A percentile compares a stretch with the other conserved stretches of the same genome.
These are phyloP conservation scores for Lepus americanus DNA, from an alignment of 2,113 vertebrate genomes.

Conservation along the genomic window DNA sequence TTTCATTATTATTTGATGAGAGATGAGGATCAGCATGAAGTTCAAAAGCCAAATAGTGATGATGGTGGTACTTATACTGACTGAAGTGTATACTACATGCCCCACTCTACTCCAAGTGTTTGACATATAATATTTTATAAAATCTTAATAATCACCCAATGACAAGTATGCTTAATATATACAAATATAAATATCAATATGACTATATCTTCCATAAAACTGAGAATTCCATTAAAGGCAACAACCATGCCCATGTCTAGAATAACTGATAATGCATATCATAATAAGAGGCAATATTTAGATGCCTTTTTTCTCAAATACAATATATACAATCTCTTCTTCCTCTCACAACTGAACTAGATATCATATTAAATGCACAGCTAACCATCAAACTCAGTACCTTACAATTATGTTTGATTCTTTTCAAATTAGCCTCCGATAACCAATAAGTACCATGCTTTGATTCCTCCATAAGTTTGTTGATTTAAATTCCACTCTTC, in stretches of 20 bases:
- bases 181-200: neutral
- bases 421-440: neutral
- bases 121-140: neutral
- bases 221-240: neutral
- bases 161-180: neutral
- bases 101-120: neutral
- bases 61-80: too few species aligned
- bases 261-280: neutral
- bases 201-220: neutral
- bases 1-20: neutral
- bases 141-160: neutral
- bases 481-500: neutral
- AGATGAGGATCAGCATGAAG: neutral
- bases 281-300: neutral
- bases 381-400: neutral
- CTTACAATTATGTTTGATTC: neutral
- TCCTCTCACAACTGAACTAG: neutral
- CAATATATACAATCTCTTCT: neutral
- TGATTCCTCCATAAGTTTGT: neutral
- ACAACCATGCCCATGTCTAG: fast-evolving
- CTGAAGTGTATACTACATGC: neutral
- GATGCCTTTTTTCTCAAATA: neutral
- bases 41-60: neutral
- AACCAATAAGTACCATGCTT: neutral
- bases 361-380: neutral